Conservation (phyloP, 1,140 invertebrate species). For the Mamestra configurata region DNA sequence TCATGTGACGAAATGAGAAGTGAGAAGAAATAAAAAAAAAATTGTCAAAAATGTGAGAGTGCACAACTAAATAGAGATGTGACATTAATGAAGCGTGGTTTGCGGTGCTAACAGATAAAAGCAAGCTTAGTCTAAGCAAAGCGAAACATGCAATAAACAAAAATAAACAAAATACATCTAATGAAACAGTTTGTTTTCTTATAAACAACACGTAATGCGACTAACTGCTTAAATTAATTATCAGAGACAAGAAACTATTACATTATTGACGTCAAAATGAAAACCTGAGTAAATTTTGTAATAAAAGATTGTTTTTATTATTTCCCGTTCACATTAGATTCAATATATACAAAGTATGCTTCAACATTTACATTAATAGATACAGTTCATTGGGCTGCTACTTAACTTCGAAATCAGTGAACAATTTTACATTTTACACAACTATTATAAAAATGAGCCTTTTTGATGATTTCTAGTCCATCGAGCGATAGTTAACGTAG, state of each 20-base stretch:
- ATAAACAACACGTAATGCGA: conserved; percentile 34
- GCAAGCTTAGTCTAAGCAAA: conserved; percentile 65
- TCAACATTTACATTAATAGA: conserved; percentile 85
- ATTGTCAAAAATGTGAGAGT: conserved; percentile 15
- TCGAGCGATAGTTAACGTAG: conserved; percentile 67
- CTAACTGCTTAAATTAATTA: conserved; percentile 59
- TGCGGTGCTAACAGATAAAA: conserved; percentile 38
- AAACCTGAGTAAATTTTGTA: conserved; percentile 83
- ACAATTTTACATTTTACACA: conserved; percentile 73
- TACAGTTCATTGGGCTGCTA: conserved; percentile 77
- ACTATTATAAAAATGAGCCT: conserved; percentile 82
- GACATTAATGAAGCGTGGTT: conserved; percentile 39
- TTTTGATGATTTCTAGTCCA: conserved; percentile 65
- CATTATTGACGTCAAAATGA: conserved; percentile 70
- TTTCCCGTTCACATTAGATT: conserved; percentile 83
- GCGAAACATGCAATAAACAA: conserved; percentile 75
- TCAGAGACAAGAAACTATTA: conserved; percentile 82
- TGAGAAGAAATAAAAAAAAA: conserved; percentile 37
- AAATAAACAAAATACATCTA: conserved; percentile 55
- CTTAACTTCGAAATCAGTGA: conserved; percentile 74
- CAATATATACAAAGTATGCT: conserved; percentile 87
- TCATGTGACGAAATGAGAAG: conserved; percentile 18
- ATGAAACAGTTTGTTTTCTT: conserved; percentile 69
- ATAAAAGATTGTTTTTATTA: conserved; percentile 87
- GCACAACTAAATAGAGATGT: conserved; percentile 13